Evolutionary conservation across 2,888 invertebrate genomes (phyloP).

Genomic region (Pammene aurita): DNA sequence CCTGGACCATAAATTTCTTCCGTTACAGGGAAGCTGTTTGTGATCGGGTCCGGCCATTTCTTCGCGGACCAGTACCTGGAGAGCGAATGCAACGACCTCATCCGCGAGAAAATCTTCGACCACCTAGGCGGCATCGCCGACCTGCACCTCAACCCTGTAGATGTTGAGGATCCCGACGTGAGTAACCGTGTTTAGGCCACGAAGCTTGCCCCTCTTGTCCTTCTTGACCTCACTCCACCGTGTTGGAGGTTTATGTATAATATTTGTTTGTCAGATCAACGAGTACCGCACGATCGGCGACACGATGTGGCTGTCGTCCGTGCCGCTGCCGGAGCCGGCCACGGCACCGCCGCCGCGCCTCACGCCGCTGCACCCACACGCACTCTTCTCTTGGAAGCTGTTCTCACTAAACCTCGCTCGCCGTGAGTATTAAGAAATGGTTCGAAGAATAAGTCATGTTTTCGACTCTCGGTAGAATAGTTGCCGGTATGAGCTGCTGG

Average conservation of each 20-base stretch:
- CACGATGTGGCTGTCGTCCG: conserved; percentile 84
- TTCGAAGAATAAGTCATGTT: too few relatives aligned
- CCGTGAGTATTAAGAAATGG: not conserved
- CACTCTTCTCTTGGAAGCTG: conserved; percentile 90
- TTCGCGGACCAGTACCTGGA: conserved; percentile 96
- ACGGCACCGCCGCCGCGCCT: conserved; percentile 72
- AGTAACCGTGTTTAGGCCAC: too few relatives aligned
- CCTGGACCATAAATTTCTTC: not conserved
- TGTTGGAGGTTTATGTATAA: too few relatives aligned
- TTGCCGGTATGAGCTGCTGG: too few relatives aligned
- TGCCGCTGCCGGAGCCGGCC: conserved; percentile 72
- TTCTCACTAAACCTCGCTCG: conserved; percentile 86
- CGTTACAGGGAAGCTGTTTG: conserved; percentile 88
- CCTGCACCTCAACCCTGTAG: conserved; percentile 89
- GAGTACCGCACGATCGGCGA: conserved; percentile 97
- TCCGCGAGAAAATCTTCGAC: conserved; percentile 94
- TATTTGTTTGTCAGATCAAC: conserved; percentile 84
- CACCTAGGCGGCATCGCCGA: conserved; percentile 87
- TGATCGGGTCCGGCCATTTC: conserved; percentile 96
- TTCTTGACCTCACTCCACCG: too few relatives aligned
- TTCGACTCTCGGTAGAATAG: too few relatives aligned
- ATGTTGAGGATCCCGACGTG: conserved; percentile 97
- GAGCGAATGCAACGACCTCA: conserved; percentile 95
- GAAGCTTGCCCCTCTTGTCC: not conserved
- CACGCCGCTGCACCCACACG: conserved; percentile 80